Evolutionary conservation across 92 coral and sea anemone species (phyloP).

Genomic region (Phenganax stokvisi): DNA sequence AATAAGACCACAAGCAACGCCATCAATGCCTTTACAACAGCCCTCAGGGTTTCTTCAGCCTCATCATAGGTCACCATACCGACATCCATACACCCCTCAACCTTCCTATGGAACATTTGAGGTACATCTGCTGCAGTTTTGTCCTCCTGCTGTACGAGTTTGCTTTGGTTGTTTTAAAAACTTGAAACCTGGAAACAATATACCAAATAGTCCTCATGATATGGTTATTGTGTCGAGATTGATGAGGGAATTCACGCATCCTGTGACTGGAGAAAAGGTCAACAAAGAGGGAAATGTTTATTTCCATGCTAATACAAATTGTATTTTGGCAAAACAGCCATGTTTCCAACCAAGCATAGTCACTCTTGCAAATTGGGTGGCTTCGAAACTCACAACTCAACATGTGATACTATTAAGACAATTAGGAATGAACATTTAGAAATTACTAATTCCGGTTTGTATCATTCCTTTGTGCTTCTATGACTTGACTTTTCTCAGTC

Average conservation of each 20-base stretch:
- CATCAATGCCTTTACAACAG: too few relatives aligned
- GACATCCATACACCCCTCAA: neutral
- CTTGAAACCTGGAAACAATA: conserved; percentile 4
- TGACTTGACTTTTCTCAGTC: too few relatives aligned
- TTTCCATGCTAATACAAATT: neutral
- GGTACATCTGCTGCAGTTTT: neutral
- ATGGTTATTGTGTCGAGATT: neutral
- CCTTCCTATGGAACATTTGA: neutral
- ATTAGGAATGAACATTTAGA: neutral
- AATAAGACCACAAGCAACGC: too few relatives aligned
- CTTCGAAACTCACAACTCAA: neutral
- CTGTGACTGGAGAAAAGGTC: conserved; percentile 7
- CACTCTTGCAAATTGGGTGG: neutral
- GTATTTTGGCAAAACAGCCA: neutral
- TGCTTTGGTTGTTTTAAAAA: neutral
- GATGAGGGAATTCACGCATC: neutral
- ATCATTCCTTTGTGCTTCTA: too few relatives aligned
- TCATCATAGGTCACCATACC: too few relatives aligned
- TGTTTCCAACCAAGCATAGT: conserved; percentile 6
- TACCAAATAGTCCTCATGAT: conserved; percentile 2
- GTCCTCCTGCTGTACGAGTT: conserved; percentile 16
- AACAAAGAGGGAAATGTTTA: conserved; percentile 7
- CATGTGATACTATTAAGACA: neutral
- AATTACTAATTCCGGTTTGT: too few relatives aligned
- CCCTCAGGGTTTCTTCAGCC: too few relatives aligned